Evolutionary conservation across 2,797 vertebrate species (phyloP).

Genomic region (Zenarchopterus dispar): DNA sequence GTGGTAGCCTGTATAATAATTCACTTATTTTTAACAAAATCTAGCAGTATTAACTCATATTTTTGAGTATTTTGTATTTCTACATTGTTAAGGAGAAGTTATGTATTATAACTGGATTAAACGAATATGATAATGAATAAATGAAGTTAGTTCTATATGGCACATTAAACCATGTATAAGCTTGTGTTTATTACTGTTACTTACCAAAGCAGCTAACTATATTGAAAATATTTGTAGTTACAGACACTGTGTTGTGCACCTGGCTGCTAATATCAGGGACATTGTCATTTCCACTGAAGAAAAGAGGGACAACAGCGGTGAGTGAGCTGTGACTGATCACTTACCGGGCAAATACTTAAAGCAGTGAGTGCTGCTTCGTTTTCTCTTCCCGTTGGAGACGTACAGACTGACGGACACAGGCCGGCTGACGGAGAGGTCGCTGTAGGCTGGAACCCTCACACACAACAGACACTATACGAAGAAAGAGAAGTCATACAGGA

Average conservation of each 20-base stretch:
- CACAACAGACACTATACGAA: slow-evolving; percentile 82
- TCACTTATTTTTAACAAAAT: no score
- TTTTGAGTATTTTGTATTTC: no score
- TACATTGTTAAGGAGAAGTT: no score
- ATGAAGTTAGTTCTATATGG: no score
- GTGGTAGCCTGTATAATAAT: no score
- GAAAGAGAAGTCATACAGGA: neutral
- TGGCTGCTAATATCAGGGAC: neutral
- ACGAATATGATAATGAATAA: no score
- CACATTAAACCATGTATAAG: no score
- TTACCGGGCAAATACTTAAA: slow-evolving; percentile 92
- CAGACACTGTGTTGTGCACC: neutral
- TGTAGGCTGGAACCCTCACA: slow-evolving; percentile 88
- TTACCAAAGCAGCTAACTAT: no score
- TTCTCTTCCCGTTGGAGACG: slow-evolving; percentile 91
- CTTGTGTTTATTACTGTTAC: no score
- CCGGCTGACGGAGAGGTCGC: slow-evolving; percentile 83
- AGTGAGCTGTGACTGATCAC: slow-evolving; percentile 19
- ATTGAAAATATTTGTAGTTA: neutral
- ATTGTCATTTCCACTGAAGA: neutral
- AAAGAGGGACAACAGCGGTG: neutral
- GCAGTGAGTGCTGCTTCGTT: slow-evolving; percentile 90
- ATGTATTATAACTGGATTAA: no score
- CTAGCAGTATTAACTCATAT: no score
- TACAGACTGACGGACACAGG: slow-evolving; percentile 89